Conservation (phyloP, 1,140 invertebrate species). For the Penaeus indicus region DNA sequence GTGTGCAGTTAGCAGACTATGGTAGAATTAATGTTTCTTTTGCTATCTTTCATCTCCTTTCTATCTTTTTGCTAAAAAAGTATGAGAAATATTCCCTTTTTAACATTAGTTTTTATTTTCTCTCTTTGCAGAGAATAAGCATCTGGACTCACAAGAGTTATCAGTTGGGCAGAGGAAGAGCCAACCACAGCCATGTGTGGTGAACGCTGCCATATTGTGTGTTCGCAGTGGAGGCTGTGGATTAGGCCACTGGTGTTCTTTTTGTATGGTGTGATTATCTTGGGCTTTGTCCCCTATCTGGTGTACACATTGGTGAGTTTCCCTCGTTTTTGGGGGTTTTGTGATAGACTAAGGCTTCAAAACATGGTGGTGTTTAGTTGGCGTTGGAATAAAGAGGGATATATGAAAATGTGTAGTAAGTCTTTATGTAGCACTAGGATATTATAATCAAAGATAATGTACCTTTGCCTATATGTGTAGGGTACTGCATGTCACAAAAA, state of each 20-base stretch:
- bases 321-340: conserved; percentile 60
- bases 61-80: too few relatives aligned
- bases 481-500: background rate
- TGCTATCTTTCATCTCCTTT: too few relatives aligned
- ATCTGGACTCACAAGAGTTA: background rate
- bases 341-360: conserved; percentile 33
- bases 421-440: too few relatives aligned
- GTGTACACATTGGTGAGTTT: conserved; percentile 75
- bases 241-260: conserved; percentile 86
- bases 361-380: background rate
- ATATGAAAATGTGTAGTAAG: background rate
- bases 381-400: too few relatives aligned
- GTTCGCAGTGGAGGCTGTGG: conserved; percentile 85
- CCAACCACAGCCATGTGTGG: conserved; percentile 51
- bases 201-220: conserved; percentile 56
- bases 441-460: too few relatives aligned
- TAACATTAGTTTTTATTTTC: too few relatives aligned
- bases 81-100: too few relatives aligned
- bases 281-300: conserved; percentile 86
- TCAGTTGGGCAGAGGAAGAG: background rate
- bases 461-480: too few relatives aligned
- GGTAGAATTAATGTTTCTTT: too few relatives aligned
- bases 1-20: too few relatives aligned
- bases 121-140: background rate
- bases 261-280: conserved; percentile 83